Conservation (phyloP, 2,113 vertebrate species). For the Bolborhynchus lineola region DNA sequence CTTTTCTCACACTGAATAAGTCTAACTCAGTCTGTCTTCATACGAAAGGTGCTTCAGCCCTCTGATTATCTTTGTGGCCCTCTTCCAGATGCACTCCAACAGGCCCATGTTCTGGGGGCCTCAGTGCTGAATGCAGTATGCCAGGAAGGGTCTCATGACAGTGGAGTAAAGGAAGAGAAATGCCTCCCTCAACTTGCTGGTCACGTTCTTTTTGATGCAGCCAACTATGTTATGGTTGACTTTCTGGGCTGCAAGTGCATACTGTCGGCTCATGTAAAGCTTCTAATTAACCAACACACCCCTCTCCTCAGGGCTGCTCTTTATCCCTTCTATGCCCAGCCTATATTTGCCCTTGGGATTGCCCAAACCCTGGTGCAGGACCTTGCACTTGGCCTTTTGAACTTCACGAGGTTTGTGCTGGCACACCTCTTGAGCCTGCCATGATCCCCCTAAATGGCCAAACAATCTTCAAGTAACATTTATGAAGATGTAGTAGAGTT, state of each 20-base stretch:
- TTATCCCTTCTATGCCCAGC: neutral
- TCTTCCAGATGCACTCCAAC: neutral
- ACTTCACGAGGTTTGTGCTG: neutral
- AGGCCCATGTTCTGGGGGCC: neutral
- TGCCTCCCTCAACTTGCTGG: neutral
- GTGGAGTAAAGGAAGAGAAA: neutral
- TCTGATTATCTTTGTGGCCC: neutral
- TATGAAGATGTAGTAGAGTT: neutral
- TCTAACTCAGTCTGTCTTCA: neutral
- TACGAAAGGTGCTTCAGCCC: neutral
- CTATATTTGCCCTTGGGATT: neutral
- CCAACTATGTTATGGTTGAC: neutral
- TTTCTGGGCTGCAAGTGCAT: neutral
- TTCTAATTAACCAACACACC: neutral
- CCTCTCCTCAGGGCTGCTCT: neutral
- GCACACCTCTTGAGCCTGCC: neutral
- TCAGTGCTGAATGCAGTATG: neutral
- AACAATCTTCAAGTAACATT: neutral
- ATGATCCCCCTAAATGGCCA: neutral
- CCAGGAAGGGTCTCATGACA: neutral
- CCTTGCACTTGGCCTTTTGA: neutral
- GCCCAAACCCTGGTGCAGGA: neutral
- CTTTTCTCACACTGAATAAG: neutral
- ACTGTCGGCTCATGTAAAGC: neutral
- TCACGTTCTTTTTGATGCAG: neutral